Evolutionary conservation across 2,113 vertebrate species (phyloP).

Genomic region (Taxidea taxus): DNA sequence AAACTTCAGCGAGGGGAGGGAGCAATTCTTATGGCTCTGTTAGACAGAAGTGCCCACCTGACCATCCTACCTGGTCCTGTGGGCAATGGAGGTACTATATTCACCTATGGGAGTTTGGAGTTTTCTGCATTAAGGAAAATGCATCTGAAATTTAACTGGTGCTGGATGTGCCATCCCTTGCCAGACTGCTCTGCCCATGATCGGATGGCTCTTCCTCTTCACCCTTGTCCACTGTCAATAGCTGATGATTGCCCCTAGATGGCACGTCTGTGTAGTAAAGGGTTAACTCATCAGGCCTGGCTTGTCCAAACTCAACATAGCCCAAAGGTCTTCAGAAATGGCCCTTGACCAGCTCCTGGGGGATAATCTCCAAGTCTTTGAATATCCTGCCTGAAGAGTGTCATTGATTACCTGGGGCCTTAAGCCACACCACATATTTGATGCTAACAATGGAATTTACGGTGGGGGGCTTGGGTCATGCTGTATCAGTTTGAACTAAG

Average conservation of each 20-base stretch:
- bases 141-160: not conserved
- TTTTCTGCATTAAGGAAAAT: not conserved
- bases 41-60: not conserved
- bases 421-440: not conserved
- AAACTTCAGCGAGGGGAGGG: not conserved
- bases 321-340: not conserved
- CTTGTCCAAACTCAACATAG: not conserved
- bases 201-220: not conserved
- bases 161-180: not conserved
- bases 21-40: not conserved
- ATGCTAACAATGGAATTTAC: not conserved
- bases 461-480: not conserved
- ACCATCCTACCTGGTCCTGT: not conserved
- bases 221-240: not conserved
- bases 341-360: not conserved
- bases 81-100: not conserved
- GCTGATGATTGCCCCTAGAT: not conserved
- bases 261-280: not conserved
- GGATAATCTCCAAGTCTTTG: not conserved
- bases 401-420: not conserved
- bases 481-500: not conserved
- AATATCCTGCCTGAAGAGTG: not conserved
- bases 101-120: not conserved
- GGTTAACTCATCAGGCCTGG: not conserved
- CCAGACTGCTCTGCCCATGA: not conserved